Evolutionary conservation across 2,888 invertebrate species (phyloP), one percentile per base, ranked within the genome.

Genomic region (Lymantria dispar): DNA sequence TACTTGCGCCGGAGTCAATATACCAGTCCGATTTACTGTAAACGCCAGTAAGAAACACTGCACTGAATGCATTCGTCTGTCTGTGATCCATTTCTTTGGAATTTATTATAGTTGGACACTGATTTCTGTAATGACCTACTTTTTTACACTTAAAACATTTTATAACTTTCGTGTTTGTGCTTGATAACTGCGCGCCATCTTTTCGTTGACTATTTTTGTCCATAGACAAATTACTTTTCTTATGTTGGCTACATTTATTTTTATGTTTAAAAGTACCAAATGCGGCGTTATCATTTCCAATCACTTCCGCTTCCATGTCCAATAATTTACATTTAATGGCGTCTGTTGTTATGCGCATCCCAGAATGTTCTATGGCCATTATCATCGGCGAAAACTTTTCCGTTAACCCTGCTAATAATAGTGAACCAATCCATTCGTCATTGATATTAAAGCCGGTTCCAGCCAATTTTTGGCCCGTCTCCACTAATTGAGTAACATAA

Each of bases 361-460:
- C 40, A 1, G 40, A 40, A 14, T 40, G 40, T 40, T 40, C 40
- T 3, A 38, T 22, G 14, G 29, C 36, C 39, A 13, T 41, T 45
- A 10, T 36, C 36, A 45, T 41, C 10, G 33, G 41, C 1, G 46
- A 10, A 5, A 11, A 22, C 3, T 49, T 38, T 37, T 41, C 30
- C 12, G 41, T 45, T 38, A 38, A 38, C 11, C 13, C 47, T 3
- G 37, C 43, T 43, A 48, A 37, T 22, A 42, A 14, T 22, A 56
- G 36, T 0, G 47, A 52, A 1, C 50, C 51, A 3, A 46, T 41
- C 52, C 52, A 50, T 10, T 50, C 44, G 11, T 50, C 54, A 14
- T 12, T 54, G 10, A 56, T 50, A 2, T 50, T 37, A 15, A 56
- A 56, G 2, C 52, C 52, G 0, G 49, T 50, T 39, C 52, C 52